Conservation (phyloP, 2,797 vertebrate species). For the Hypotaenidia okinawae region DNA sequence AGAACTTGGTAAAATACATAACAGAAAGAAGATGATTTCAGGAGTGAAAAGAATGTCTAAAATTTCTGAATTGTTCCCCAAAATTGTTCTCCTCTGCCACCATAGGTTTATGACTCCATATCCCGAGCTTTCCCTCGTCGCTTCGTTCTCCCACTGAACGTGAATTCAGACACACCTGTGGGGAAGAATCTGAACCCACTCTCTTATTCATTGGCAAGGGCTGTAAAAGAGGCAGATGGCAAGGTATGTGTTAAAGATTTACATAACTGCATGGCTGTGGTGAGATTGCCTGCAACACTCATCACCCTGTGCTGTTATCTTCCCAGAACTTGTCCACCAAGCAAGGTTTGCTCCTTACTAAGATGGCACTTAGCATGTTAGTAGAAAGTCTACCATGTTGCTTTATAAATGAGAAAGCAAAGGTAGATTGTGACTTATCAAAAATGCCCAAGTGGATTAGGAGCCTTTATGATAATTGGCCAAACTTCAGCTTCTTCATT, state of each 20-base stretch:
- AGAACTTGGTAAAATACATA: not conserved
- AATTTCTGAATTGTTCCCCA: not conserved
- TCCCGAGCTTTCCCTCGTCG: constrained; percentile 81
- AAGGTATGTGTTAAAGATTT: constrained; percentile 74
- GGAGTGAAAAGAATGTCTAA: not conserved
- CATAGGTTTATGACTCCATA: constrained; percentile 80
- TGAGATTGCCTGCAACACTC: not conserved
- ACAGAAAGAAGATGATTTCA: not conserved
- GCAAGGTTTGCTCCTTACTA: not conserved
- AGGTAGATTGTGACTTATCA: not conserved
- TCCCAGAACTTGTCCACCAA: not conserved
- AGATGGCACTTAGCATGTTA: not conserved
- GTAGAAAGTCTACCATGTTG: not conserved
- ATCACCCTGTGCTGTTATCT: not conserved
- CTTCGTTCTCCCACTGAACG: constrained; percentile 88
- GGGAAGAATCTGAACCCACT: constrained; percentile 85
- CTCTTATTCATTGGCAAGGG: constrained; percentile 80
- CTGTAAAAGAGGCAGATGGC: constrained; percentile 80
- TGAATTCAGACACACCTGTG: constrained; percentile 74
- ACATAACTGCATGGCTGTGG: not conserved
- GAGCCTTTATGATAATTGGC: not conserved
- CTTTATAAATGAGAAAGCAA: not conserved
- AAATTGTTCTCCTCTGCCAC: not conserved
- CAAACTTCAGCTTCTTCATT: not conserved
- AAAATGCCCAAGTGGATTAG: not conserved